Evolutionary conservation across 2,888 invertebrate species (phyloP).

Genomic region (Scrobipalpa atriplicella): DNA sequence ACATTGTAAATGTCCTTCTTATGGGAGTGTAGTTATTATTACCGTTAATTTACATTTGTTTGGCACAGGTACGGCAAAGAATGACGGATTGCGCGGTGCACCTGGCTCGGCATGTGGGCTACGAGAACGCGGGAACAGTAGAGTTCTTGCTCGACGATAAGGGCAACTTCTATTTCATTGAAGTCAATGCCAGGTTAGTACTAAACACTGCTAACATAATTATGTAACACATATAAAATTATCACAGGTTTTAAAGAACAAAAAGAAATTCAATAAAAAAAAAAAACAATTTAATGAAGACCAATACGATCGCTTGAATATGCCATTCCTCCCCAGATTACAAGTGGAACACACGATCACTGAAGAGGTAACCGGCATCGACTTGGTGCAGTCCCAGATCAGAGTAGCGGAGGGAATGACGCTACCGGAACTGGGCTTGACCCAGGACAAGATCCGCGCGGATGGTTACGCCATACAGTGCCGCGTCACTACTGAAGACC

Average conservation of each 20-base stretch:
- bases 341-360: constrained; percentile 99
- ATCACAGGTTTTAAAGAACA: too few species aligned
- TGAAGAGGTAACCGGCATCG: constrained; percentile 99
- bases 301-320: too few species aligned
- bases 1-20: too few species aligned
- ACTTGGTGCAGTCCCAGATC: constrained; percentile 98
- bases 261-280: too few species aligned
- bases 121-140: constrained; percentile 99
- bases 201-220: too few species aligned
- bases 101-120: constrained; percentile 95
- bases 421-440: constrained; percentile 93
- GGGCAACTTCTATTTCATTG: constrained; percentile 99
- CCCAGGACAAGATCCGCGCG: constrained; percentile 92
- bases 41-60: not conserved
- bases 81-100: constrained; percentile 97
- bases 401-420: constrained; percentile 97
- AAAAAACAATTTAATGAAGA: too few species aligned
- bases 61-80: constrained; percentile 82
- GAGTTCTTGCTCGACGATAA: constrained; percentile 97
- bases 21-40: too few species aligned
- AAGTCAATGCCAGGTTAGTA: constrained; percentile 95
- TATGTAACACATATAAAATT: too few species aligned
- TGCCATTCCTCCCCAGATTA: constrained; percentile 82
- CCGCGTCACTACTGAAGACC: constrained; percentile 99
- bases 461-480: constrained; percentile 98